Base-by-base conservation (phyloP, 2,113 vertebrate genomes). In the Aspiorhynchus laticeps region DNA sequence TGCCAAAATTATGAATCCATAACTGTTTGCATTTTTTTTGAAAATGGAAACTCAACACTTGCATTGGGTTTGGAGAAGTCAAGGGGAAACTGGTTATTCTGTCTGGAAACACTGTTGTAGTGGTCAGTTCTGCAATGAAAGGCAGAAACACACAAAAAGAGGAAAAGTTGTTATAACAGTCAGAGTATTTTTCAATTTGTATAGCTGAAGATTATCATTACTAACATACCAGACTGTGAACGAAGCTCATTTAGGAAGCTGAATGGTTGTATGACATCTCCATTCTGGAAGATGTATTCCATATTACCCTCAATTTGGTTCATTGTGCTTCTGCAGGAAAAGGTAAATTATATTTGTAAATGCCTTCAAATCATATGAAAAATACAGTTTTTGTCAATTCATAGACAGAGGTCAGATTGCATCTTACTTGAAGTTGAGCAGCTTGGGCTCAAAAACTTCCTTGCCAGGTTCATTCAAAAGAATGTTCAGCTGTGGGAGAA, bases 381-480 rank as follows among this genome's bases (percentile, higher is more conserved):
- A 7, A 38, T 6, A 38, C 38, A 38, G 38, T 5, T 38, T 38
- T 38, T 38, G 38, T n/a, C n/a, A n/a, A 38, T 38, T 38, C 38
- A 38, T 38, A 38, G 5, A 6, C 48, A 0, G 21, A 26, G 4
- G 21, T 7, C 1, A 59, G 26, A 41, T n/a, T 74, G 1, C 1
- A 31, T 26, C 87, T 85, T 85, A 88, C 87, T 0, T 46, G 51
- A 88, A 85, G 4, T n/a, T 80, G 12, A 19, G 48, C 11, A 51
- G 19, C 0, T 14, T 43, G 7, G 69, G 79, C 12, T 33, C 0
- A 1, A 76, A 12, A 26, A 12, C 7, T 10, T 1, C 0, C 17
- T 1, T 15, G n/a, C 15, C 46, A 71, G 38, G 5, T 3, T 83
- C 43, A 43, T 78, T 84, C 33, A 84, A 46, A 43, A 87, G 74